A percentile compares a stretch with the other conserved stretches of the same genome.
Conservation (phyloP, 2,113 vertebrate species). For the Rhineura floridana region DNA sequence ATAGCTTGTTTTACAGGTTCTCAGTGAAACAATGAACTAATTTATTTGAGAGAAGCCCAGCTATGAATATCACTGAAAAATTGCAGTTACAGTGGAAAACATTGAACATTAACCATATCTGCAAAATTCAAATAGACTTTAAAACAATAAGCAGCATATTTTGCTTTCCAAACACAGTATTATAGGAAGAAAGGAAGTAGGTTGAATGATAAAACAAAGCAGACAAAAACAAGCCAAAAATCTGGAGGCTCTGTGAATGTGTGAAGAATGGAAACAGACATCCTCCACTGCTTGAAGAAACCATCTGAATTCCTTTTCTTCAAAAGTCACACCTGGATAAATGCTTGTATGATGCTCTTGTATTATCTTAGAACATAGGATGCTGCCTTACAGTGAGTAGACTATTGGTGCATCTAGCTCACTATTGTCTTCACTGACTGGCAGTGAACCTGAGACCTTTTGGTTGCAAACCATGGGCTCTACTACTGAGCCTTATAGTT, state of each 20-base stretch:
- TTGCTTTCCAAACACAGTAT: background rate
- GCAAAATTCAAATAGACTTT: slow-evolving; percentile 36
- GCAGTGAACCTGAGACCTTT: no score
- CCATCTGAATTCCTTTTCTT: background rate
- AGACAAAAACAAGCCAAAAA: background rate
- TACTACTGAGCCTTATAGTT: no score
- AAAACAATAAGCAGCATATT: background rate
- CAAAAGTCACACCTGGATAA: background rate
- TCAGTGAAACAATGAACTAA: slow-evolving; percentile 72
- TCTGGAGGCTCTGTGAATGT: no score
- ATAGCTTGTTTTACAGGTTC: slow-evolving; percentile 62
- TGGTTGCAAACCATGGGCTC: no score
- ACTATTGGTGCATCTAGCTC: no score
- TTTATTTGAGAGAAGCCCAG: slow-evolving; percentile 58
- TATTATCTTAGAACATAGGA: no score
- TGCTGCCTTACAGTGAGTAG: no score
- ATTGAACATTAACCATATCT: slow-evolving; percentile 1
- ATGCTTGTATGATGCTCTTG: background rate
- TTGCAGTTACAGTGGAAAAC: slow-evolving; percentile 31
- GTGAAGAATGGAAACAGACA: background rate
- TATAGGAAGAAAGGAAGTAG: background rate
- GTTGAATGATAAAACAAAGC: no score
- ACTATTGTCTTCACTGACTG: no score
- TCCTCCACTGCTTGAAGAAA: background rate
- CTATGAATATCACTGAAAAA: slow-evolving; percentile 45